Evolutionary conservation across 2,797 vertebrate genomes (phyloP), one percentile per base, ranked within the genome.

Genomic region (Carcharodon carcharias): DNA sequence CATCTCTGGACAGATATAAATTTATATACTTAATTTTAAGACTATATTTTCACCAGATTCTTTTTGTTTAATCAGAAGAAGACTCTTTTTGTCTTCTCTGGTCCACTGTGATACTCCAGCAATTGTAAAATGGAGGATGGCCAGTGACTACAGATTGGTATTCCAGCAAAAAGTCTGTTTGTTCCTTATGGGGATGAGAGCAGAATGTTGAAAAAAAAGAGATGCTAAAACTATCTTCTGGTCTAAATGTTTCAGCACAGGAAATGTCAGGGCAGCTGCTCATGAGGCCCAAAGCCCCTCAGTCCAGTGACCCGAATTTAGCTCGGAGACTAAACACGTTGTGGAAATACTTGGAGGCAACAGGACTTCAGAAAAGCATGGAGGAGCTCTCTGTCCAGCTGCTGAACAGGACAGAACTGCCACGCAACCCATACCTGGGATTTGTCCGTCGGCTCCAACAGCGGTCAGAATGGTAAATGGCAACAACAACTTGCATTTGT

Each of bases 321-420:
- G 96, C 96, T n/a, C 96, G 96, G 40, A 65, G 54, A 35, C 16
- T 96, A 80, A 96, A 96, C 73, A 23, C 9, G 89, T 40, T 96
- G 63, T 95, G 96, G 96, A 67, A 96, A 31, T 96, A 95, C 77
- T 16, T 96, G 73, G 87, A 96, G 54, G 89, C 56, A 4, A 96
- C 26, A 4, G 91, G 96, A 4, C 96, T 96, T 16, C 96, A 96
- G 89, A 12, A 58, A 12, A 54, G 61, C 45, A 63, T 94, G 45
- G 96, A 96, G 73, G 65, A 65, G 12, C 71, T 96, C 26, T 94
- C 71, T 58, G 89, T n/a, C n/a, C 58, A 96, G 61, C 40, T 71
- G 1, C 71, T 96, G 71, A 12, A 45, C 26, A 40, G 40, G 35
- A 3, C 71, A 14, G 14, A 96, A 6, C n/a, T 71, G 28, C 96